A percentile compares a stretch with the other conserved stretches of the same genome.
Evolutionary conservation across 2,888 invertebrate species (phyloP).

Genomic region (Cephus spinipes): DNA sequence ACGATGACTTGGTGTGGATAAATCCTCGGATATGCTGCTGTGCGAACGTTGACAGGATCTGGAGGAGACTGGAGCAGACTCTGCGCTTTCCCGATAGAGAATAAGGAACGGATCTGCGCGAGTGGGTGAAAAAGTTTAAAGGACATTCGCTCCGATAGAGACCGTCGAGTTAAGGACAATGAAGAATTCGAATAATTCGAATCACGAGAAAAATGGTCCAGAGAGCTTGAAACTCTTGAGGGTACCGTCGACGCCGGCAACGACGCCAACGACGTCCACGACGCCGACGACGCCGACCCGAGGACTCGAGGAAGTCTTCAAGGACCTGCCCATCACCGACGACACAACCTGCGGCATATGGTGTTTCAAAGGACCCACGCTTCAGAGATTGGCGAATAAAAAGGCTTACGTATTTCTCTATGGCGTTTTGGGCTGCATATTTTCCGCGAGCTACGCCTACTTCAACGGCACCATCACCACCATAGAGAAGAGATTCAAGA

Average conservation of each 20-base stretch:
- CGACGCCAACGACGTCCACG: slow-evolving; percentile 43
- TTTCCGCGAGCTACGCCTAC: slow-evolving; percentile 77
- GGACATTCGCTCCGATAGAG: neutral
- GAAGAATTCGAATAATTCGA: slow-evolving; percentile 48
- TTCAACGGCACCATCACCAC: slow-evolving; percentile 82
- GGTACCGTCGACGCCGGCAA: slow-evolving; percentile 38
- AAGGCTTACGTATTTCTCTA: slow-evolving; percentile 74
- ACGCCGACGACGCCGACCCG: slow-evolving; percentile 40
- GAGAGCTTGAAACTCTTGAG: slow-evolving; percentile 54
- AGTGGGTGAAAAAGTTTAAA: neutral
- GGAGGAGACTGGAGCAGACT: neutral
- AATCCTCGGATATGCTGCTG: neutral
- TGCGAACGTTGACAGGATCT: neutral
- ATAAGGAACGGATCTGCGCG: neutral
- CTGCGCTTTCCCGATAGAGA: neutral
- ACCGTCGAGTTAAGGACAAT: slow-evolving; percentile 15
- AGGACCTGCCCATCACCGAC: slow-evolving; percentile 70
- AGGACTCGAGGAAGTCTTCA: slow-evolving; percentile 66
- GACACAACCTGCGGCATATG: slow-evolving; percentile 77
- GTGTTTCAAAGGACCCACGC: slow-evolving; percentile 70
- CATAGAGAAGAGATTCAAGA: slow-evolving; percentile 79
- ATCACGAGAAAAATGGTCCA: slow-evolving; percentile 57
- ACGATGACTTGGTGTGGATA: neutral
- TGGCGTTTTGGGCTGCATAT: slow-evolving; percentile 76
- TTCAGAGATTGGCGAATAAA: slow-evolving; percentile 74